Evolutionary conservation across 2,888 invertebrate genomes (phyloP), one percentile per base, ranked within the genome.

Genomic region (Smittia aterrima): DNA sequence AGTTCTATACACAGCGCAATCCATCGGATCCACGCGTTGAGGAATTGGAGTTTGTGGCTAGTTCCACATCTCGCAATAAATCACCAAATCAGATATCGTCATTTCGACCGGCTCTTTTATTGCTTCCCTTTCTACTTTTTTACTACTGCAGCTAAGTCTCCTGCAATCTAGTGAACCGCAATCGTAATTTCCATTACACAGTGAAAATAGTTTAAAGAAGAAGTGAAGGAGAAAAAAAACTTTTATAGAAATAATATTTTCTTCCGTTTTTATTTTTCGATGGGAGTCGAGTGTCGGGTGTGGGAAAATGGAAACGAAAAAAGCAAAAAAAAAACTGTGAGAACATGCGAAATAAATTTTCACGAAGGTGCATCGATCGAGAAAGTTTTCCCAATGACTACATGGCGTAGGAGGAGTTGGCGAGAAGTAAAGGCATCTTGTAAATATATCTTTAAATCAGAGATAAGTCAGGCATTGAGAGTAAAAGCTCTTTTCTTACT

Each of bases 1-100:
- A 89, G 80, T 90, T 90, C 83, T 89, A 87, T 82, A 88, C 88
- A 0, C 82, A 86, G 4, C 86, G 86, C 40, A 85, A 84, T 1
- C 79, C 82, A 25, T 75, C 76, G 11, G 83, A 82, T 76, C 79
- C 81, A 76, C 82, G 80, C 76, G 80, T 83, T 68, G 83, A 83
- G 78, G 83, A 83, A 73, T 80, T 82, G 76, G 83, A 83, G 77
- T 81, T 83, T 74, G 82, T 83, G n/a, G 83, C 83, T 76, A 83
- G 83, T 75, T 83, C 83, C 62, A 83, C 83, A 76, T 83, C 82
- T 58, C 80, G 83, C 77, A 83, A 82, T 76, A 67, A 32, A 68
- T 54, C 75, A 40, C 40, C 41, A 6, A 64, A 66, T 66, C 74
- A 66, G 74, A 74, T 74, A 74, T 64, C 74, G 40, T 74, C 74